Conservation (phyloP, 2,113 vertebrate genomes). For the Ranitomeya imitator region DNA sequence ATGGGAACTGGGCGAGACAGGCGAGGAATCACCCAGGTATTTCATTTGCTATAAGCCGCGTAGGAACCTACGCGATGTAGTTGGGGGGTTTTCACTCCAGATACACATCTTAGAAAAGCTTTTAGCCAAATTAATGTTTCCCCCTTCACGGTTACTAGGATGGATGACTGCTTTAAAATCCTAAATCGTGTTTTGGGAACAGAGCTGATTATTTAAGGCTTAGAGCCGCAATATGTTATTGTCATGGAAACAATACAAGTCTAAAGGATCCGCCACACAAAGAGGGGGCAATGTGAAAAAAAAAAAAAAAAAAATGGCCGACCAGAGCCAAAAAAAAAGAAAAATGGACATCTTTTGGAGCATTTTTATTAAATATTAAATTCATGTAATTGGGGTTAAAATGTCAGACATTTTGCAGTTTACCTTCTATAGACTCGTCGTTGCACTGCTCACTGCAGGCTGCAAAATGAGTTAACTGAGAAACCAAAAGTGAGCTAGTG, state of each 20-base stretch:
- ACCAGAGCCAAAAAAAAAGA: neutral
- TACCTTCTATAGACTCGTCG: no score
- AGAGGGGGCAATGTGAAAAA: no score
- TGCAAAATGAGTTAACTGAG: no score
- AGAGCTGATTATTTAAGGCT: neutral
- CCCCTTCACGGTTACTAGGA: neutral
- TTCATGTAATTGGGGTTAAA: no score
- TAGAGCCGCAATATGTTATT: constrained; percentile 16
- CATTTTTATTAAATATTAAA: no score
- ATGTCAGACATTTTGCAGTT: no score
- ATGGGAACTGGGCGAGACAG: neutral
- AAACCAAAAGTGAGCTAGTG: no score
- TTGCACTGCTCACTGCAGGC: no score
- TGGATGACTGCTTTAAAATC: constrained; percentile 26
- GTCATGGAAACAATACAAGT: neutral
- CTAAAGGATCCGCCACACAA: neutral
- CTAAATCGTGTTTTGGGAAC: constrained; percentile 35
- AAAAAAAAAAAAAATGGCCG: neutral
- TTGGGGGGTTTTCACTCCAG: neutral
- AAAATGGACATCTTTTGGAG: no score
- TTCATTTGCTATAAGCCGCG: neutral
- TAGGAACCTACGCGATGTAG: neutral
- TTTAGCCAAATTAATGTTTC: constrained; percentile 43
- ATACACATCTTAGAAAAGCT: constrained; percentile 39
- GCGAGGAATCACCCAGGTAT: constrained; percentile 8